Percentiles rank a stretch among this genome's conserved stretches.
These are phyloP conservation scores for Pseudopleuronectes americanus DNA, from an alignment of 2,797 vertebrate genomes.

Conservation along the genomic window DNA sequence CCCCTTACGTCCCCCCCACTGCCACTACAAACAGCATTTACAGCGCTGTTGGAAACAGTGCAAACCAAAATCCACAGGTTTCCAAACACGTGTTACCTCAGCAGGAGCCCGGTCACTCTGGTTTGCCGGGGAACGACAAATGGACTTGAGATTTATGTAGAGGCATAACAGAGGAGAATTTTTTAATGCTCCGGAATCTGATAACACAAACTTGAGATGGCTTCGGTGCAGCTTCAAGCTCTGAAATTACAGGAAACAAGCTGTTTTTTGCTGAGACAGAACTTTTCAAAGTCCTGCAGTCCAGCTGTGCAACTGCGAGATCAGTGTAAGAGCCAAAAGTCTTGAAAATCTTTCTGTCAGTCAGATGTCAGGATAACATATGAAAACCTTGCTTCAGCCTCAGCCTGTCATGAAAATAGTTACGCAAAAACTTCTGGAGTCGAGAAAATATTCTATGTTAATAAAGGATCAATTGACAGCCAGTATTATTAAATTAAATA, in stretches of 20 bases:
- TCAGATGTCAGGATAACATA: slow-evolving; percentile 1
- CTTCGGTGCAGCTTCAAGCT: slow-evolving; percentile 42
- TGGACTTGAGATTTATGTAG: slow-evolving; percentile 20
- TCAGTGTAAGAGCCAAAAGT: slow-evolving; percentile 28
- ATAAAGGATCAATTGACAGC: neutral
- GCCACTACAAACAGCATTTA: slow-evolving; percentile 75
- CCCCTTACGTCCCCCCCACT: slow-evolving; percentile 52
- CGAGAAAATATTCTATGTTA: slow-evolving; percentile 8
- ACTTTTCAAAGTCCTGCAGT: slow-evolving; percentile 28
- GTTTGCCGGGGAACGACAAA: slow-evolving; percentile 45
- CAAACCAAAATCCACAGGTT: slow-evolving; percentile 66
- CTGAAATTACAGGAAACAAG: slow-evolving; percentile 48
- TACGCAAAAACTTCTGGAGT: slow-evolving; percentile 1
- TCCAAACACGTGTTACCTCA: slow-evolving; percentile 70
- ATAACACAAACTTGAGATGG: slow-evolving; percentile 40
- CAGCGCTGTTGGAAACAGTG: slow-evolving; percentile 68
- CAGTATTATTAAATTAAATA: too few relatives aligned
- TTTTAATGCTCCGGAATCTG: slow-evolving; percentile 14
- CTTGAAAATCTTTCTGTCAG: slow-evolving; percentile 32
- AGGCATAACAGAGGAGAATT: slow-evolving; percentile 1
- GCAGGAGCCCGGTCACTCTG: slow-evolving; percentile 43
- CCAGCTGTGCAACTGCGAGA: slow-evolving; percentile 39
- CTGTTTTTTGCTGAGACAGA: slow-evolving; percentile 30
- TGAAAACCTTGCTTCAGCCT: neutral
- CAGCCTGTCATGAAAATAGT: slow-evolving; percentile 4